Conservation (phyloP, 2,113 vertebrate genomes). For the Ancistrus triradiatus region DNA sequence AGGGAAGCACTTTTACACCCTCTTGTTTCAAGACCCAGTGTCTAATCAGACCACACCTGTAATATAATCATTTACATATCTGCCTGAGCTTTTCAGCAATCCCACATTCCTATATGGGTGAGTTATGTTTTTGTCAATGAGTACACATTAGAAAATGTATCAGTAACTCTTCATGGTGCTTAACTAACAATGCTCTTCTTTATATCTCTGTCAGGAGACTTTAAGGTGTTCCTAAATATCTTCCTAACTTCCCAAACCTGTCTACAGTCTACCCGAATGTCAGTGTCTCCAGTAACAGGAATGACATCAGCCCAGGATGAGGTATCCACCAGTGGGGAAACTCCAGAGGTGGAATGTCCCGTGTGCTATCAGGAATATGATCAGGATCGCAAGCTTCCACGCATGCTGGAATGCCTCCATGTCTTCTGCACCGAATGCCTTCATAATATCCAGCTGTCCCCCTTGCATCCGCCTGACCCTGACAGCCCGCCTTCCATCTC, state of each 20-base stretch:
- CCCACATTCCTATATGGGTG: not conserved
- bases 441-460: slow-evolving; percentile 63
- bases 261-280: slow-evolving; percentile 42
- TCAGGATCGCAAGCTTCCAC: slow-evolving; percentile 63
- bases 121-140: too few species aligned
- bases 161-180: not conserved
- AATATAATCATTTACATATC: too few species aligned
- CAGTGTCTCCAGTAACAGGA: slow-evolving; percentile 35
- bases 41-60: too few species aligned
- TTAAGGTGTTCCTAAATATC: not conserved
- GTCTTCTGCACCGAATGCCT: slow-evolving; percentile 75
- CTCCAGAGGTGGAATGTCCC: slow-evolving; percentile 68
- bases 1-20: too few species aligned
- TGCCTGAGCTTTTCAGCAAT: not conserved
- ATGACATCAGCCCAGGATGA: slow-evolving; percentile 9
- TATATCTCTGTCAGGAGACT: not conserved
- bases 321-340: slow-evolving; percentile 44
- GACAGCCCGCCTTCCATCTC: slow-evolving; percentile 52
- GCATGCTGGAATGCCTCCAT: slow-evolving; percentile 72
- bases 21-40: too few species aligned
- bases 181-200: not conserved
- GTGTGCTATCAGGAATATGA: slow-evolving; percentile 76
- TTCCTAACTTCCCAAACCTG: not conserved
- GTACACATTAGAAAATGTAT: not conserved
- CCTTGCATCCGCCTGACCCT: slow-evolving; percentile 31